Evolutionary conservation across 1,140 invertebrate species (phyloP), one percentile per base, ranked within the genome.

Genomic region (Fopius arisanus): DNA sequence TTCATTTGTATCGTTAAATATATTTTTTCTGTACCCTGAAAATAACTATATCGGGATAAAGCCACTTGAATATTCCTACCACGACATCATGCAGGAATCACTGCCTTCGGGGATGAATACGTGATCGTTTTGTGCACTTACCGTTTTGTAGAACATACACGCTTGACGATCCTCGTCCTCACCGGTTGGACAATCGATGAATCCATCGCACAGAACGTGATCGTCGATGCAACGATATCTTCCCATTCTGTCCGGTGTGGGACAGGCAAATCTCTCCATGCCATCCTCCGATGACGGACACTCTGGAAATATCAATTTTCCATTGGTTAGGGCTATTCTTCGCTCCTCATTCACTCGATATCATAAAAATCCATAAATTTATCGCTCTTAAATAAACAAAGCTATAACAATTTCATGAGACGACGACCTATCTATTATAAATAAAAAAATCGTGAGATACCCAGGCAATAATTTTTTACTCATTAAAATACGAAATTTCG

Each of bases 101-200:
- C 43, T 48, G 16, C 14, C 43, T 1, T 19, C 7, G 43, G 16
- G 16, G 7, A 16, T 0, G 5, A 48, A 48, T 48, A 3, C 16
- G 16, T 48, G 7, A 48, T 3, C n/a, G 2, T 48, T n/a, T 19
- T 37, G 62, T 73, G 41, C 78, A 87, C 90, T 91, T 91, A 98
- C 96, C 91, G 96, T 98, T 93, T 97, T 98, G 88, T 97, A 97
- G 89, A 98, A 98, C 95, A 98, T 97, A 90, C 96, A 98, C 67
- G 94, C 94, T 86, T 96, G 94, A 82, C 95, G 89, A 82, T 98
- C 96, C 86, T 98, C 96, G 84, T 98, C 96, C 85, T 97, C 96
- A 67, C 94, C 96, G 74, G 92, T 92, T 23, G 96, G 96, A 89
- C 97, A 98, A 90, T 98, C 96, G 82, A 96, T 93, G 89, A 96